These are phyloP conservation scores for Tetranychus truncatus DNA, from an alignment of 2,888 invertebrate genomes.

Conservation along the genomic window DNA sequence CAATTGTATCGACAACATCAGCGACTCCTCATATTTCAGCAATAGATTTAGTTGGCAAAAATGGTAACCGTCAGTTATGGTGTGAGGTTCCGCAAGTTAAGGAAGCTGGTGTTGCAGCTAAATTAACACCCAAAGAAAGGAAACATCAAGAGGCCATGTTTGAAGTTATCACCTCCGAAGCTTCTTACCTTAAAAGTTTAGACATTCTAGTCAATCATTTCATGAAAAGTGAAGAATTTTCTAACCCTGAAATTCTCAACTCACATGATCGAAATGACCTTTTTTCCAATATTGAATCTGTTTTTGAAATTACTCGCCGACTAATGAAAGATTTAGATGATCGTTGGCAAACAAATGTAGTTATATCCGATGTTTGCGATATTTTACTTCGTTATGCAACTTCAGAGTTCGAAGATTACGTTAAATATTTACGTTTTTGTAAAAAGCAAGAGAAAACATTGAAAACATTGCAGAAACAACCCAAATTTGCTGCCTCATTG, in stretches of 20 bases:
- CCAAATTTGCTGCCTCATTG: constrained; percentile 41
- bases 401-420: constrained; percentile 59
- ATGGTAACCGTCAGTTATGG: constrained; percentile 56
- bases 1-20: neutral
- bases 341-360: neutral
- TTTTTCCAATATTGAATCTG: neutral
- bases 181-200: constrained; percentile 81
- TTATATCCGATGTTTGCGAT: constrained; percentile 10
- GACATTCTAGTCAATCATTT: constrained; percentile 75
- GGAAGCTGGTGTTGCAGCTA: constrained; percentile 59
- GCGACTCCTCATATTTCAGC: neutral
- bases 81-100: constrained; percentile 77
- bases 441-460: constrained; percentile 63
- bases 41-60: constrained; percentile 31
- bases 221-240: constrained; percentile 40
- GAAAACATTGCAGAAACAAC: constrained; percentile 40
- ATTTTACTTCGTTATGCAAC: constrained; percentile 45
- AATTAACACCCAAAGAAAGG: constrained; percentile 53
- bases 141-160: constrained; percentile 90
- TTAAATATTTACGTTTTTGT: constrained; percentile 84
- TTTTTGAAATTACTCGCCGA: neutral
- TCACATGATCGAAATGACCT: neutral
- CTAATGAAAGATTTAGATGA: constrained; percentile 7
- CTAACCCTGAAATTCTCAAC: constrained; percentile 29
- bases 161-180: constrained; percentile 89